These are phyloP conservation scores for Volucella zonaria DNA, from an alignment of 2,888 invertebrate genomes.

Conservation along the genomic window DNA sequence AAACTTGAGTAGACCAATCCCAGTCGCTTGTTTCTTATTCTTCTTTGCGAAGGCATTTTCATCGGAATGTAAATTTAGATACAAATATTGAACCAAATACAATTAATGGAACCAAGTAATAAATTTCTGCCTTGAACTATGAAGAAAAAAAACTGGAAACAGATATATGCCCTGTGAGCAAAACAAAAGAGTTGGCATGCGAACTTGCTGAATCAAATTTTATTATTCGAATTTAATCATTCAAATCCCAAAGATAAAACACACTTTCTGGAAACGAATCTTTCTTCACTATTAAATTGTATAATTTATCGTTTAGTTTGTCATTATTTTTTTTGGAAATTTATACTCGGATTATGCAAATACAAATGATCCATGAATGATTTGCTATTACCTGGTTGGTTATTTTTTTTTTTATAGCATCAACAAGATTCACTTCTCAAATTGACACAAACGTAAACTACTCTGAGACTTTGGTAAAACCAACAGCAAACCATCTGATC, in stretches of 20 bases:
- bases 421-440: slow-evolving; percentile 12
- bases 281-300: neutral
- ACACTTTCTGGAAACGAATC: neutral
- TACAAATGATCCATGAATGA: slow-evolving; percentile 50
- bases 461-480: neutral
- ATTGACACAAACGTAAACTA: slow-evolving; percentile 3
- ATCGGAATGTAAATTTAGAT: neutral
- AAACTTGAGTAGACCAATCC: no score
- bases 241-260: neutral
- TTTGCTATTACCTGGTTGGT: slow-evolving; percentile 25
- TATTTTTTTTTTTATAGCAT: neutral
- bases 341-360: slow-evolving; percentile 64
- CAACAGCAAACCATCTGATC: no score
- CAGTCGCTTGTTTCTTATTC: no score
- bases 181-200: slow-evolving; percentile 37
- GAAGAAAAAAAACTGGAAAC: no score
- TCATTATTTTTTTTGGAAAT: slow-evolving; percentile 34
- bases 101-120: neutral
- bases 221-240: no score
- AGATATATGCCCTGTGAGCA: neutral
- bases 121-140: neutral
- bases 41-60: no score
- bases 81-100: neutral
- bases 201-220: slow-evolving; percentile 10
- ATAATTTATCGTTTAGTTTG: slow-evolving; percentile 39